Conservation (phyloP, 2,797 vertebrate genomes). For the Myotis daubentonii region DNA sequence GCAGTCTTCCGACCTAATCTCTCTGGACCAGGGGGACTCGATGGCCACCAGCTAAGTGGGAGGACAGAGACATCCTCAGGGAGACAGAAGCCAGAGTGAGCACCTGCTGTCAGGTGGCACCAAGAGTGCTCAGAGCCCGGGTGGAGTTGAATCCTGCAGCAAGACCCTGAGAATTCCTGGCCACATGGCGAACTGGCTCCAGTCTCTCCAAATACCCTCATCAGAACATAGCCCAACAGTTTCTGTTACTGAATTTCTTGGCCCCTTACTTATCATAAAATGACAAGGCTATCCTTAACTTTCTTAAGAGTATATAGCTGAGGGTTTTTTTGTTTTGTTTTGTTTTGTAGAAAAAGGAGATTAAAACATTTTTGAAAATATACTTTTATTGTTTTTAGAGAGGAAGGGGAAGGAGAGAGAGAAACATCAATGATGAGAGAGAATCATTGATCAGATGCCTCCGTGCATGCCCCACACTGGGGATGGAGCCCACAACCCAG, state of each 20-base stretch:
- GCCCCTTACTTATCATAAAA: not conserved
- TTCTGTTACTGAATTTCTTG: not conserved
- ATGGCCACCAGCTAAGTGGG: not conserved
- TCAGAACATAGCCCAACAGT: too few relatives aligned
- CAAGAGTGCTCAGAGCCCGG: rapidly evolving
- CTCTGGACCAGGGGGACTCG: not conserved
- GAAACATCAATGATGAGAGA: not conserved
- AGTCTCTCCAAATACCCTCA: not conserved
- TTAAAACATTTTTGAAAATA: not conserved
- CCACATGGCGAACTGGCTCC: too few relatives aligned
- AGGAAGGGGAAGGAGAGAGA: not conserved
- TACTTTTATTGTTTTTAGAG: not conserved
- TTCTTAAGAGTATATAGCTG: not conserved
- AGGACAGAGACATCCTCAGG: not conserved
- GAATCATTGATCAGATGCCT: not conserved
- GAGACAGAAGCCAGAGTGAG: not conserved
- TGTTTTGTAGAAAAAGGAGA: not conserved
- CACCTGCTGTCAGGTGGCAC: not conserved
- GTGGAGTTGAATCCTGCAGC: not conserved
- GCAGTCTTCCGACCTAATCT: not conserved
- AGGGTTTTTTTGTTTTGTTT: not conserved
- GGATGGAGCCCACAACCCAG: not conserved
- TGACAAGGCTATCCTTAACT: not conserved
- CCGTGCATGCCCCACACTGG: not conserved
- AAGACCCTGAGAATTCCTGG: not conserved